Evolutionary conservation across 2,888 invertebrate species (phyloP), one percentile per base, ranked within the genome.

Genomic region (Conistra vaccinii): DNA sequence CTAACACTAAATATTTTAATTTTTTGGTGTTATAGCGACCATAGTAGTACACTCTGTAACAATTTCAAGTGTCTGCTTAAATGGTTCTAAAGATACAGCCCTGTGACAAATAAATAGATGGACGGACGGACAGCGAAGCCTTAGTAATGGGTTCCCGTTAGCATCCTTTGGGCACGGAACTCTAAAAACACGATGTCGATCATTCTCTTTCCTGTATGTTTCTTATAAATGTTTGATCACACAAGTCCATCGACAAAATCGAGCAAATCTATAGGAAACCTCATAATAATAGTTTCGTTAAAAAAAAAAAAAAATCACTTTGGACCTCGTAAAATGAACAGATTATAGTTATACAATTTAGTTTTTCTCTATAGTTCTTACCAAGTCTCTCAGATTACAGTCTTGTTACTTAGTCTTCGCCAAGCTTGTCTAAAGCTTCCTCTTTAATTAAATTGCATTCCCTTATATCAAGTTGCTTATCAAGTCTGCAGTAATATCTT

Each of bases 381-480:
- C n/a, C 35, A 53, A 45, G 51, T 63, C 58, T 66, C n/a, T 57
- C 53, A 85, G 69, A 66, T 75, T 73, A 73, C 71, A 62, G 58
- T 55, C 61, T 69, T 75, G 76, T 78, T 75, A 81, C 72, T 85
- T 72, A 81, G 71, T 81, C 55, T 62, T 65, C 35, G 32, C 60
- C 32, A 58, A 69, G 85, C 76, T 66, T 45, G 70, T 66, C 76
- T 85, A 39, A 82, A 82, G 85, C 82, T 85, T 81, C 62, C 76
- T 69, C 67, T 82, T 85, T 85, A 82, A 82, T 82, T 82, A 85
- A 82, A 85, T 82, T 81, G 82, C 85, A 82, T 82, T 69, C 76
- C 62, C 82, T 82, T 82, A 85, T 69, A 85, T 81, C 82, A 81
- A 69, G 85, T 76, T 76, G 61, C 76, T 85, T 82, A 81, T 82